Conservation (phyloP, 1,140 invertebrate species). For the Sminthurides bifidus region DNA sequence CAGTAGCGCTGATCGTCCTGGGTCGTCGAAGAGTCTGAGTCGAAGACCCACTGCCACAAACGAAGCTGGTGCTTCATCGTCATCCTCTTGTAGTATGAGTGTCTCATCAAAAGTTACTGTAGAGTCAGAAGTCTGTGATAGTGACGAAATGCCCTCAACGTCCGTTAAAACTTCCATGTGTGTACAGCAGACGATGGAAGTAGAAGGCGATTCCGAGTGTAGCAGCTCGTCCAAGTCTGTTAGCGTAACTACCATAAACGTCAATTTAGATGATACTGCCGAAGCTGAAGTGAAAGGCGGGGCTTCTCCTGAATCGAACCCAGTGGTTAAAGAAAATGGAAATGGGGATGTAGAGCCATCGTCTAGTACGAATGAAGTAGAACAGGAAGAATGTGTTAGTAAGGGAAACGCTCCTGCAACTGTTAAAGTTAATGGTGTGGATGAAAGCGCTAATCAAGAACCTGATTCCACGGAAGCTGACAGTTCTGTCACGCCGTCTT, state of each 20-base stretch:
- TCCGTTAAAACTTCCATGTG: too few species aligned
- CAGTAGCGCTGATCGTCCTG: constrained; percentile 36
- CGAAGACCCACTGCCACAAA: too few species aligned
- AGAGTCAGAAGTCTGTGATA: too few species aligned
- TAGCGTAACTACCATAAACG: not conserved
- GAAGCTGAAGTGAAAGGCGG: not conserved
- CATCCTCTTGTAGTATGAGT: too few species aligned
- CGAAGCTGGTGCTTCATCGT: too few species aligned
- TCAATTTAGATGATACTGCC: constrained; percentile 2
- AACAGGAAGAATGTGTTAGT: not conserved
- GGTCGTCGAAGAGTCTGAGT: constrained; percentile 15
- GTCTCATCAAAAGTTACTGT: too few species aligned
- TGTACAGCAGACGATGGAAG: too few species aligned
- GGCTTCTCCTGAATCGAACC: not conserved
- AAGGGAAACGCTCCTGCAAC: not conserved
- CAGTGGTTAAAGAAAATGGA: not conserved
- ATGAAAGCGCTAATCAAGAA: constrained; percentile 1
- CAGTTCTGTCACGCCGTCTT: too few species aligned
- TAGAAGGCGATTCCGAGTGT: constrained; percentile 14
- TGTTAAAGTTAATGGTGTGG: not conserved
- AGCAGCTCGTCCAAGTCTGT: not conserved
- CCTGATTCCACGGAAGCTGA: constrained; percentile 6
- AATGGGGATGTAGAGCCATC: constrained; percentile 9
- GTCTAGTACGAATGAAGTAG: constrained; percentile 1
- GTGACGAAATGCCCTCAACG: too few species aligned